Evolutionary conservation across 2,113 vertebrate genomes (phyloP).

Genomic region (Hippocampus zosterae): DNA sequence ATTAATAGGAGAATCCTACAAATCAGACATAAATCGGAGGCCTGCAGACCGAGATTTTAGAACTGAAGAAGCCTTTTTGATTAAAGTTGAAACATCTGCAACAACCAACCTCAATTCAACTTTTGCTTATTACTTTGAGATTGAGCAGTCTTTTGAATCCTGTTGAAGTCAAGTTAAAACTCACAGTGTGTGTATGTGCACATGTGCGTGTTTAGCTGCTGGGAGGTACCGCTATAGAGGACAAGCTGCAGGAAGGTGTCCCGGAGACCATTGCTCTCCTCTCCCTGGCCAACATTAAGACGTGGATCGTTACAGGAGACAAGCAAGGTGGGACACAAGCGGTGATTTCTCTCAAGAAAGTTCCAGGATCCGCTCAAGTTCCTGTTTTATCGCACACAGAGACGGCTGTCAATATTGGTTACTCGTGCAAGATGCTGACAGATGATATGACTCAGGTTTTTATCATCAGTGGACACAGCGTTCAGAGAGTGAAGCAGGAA

Average conservation of each 20-base stretch:
- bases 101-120: no score
- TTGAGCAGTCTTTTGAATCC: not conserved
- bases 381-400: conserved; percentile 64
- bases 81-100: no score
- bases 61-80: no score
- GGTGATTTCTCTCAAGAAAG: not conserved
- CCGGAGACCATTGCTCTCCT: conserved; percentile 89
- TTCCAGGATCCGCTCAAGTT: not conserved
- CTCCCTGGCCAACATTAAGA: conserved; percentile 90
- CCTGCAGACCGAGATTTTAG: no score
- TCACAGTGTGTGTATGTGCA: no score
- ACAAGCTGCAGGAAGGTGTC: conserved; percentile 91
- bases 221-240: conserved; percentile 90
- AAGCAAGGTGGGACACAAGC: conserved; percentile 81
- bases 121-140: not conserved
- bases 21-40: no score
- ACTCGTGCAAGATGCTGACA: conserved; percentile 95
- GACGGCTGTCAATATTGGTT: conserved; percentile 91
- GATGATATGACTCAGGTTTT: conserved; percentile 90
- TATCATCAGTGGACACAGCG: conserved; percentile 83
- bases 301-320: conserved; percentile 95
- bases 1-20: no score
- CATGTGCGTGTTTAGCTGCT: conserved; percentile 70
- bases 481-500: conserved; percentile 87
- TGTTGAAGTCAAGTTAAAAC: no score